Evolutionary conservation across 1,140 invertebrate genomes (phyloP).

Genomic region (Neodiprion pinetum): DNA sequence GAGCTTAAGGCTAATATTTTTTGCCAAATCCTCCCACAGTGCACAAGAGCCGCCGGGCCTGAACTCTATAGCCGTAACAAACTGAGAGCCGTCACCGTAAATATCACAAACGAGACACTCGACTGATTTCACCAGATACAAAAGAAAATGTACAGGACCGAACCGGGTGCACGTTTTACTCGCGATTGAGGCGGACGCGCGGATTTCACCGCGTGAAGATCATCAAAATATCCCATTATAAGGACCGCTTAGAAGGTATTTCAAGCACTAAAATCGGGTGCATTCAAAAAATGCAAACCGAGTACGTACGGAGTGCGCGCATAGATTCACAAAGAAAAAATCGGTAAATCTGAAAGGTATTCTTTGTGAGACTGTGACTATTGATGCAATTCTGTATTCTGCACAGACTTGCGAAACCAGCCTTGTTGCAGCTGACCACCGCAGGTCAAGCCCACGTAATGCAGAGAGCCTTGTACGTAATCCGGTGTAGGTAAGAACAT

Average conservation of each 20-base stretch:
- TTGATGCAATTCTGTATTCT: too few relatives aligned
- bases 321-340: too few relatives aligned
- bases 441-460: neutral
- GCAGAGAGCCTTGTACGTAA: neutral
- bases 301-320: too few relatives aligned
- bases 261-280: too few relatives aligned
- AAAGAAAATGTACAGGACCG: neutral
- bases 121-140: neutral
- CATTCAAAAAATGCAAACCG: too few relatives aligned
- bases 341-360: too few relatives aligned
- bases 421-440: neutral
- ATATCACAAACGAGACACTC: neutral
- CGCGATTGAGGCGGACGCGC: neutral
- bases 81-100: neutral
- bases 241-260: too few relatives aligned
- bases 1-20: slow-evolving; percentile 7
- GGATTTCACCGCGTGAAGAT: too few relatives aligned
- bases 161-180: neutral
- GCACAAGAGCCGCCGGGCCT: neutral
- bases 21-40: neutral
- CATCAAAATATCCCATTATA: too few relatives aligned
- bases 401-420: too few relatives aligned
- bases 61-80: neutral
- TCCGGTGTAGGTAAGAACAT: slow-evolving; percentile 2
- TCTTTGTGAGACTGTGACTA: too few relatives aligned